Evolutionary conservation across 2,113 vertebrate species (phyloP).

Genomic region (Lethenteron reissneri): DNA sequence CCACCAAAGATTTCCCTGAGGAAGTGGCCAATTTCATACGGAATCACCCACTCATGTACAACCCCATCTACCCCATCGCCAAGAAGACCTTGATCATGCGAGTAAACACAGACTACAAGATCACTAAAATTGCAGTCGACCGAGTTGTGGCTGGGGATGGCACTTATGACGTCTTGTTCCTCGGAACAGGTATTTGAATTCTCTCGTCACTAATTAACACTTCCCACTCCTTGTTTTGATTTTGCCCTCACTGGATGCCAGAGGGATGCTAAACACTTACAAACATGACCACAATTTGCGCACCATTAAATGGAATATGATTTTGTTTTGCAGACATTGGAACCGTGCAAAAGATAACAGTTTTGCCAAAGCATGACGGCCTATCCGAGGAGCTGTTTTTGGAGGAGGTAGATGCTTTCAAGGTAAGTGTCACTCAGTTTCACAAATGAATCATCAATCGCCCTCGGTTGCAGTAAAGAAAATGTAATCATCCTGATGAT

Average conservation of each 20-base stretch:
- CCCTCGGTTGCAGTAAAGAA: background rate
- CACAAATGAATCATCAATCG: background rate
- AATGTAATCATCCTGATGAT: too few species aligned
- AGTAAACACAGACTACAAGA: conserved; percentile 68
- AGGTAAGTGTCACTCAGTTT: conserved; percentile 25
- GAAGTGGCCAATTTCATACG: conserved; percentile 99
- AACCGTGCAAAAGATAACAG: conserved; percentile 88
- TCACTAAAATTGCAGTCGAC: conserved; percentile 57
- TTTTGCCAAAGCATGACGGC: conserved; percentile 75
- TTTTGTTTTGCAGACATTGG: conserved; percentile 42
- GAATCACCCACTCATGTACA: conserved; percentile 84
- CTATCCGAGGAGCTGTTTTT: conserved; percentile 83
- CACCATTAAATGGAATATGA: background rate
- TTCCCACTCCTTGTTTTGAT: conserved; percentile 8
- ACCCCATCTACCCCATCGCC: conserved; percentile 68
- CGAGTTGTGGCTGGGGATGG: conserved; percentile 60
- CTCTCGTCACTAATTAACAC: conserved; percentile 7
- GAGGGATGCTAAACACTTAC: background rate
- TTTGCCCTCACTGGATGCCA: background rate
- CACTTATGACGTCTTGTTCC: conserved; percentile 80
- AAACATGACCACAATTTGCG: conserved; percentile 9
- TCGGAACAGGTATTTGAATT: conserved; percentile 84
- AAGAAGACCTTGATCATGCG: conserved; percentile 81
- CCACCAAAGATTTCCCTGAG: conserved; percentile 91
- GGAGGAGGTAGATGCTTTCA: conserved; percentile 91